Conservation (phyloP, 2,888 invertebrate species). For the Calliphora vomitoria region DNA sequence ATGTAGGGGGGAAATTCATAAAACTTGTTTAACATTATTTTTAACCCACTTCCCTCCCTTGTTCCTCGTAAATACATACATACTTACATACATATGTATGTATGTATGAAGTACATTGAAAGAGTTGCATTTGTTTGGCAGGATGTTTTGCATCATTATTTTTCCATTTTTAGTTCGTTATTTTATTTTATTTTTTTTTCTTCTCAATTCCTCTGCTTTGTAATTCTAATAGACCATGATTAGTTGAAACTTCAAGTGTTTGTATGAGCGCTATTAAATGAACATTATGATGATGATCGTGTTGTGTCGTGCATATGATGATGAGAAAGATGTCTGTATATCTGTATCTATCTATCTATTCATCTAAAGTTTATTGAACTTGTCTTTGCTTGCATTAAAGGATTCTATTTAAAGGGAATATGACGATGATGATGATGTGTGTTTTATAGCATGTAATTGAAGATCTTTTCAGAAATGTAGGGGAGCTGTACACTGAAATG, state of each 20-base stretch:
- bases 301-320: conserved; percentile 10
- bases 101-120: background rate
- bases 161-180: background rate
- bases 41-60: background rate
- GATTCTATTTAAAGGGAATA: conserved; percentile 58
- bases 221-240: conserved; percentile 59
- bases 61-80: background rate
- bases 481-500: background rate
- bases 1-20: conserved; percentile 8
- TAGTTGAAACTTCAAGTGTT: conserved; percentile 58
- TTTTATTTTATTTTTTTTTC: background rate
- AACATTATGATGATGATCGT: conserved; percentile 38
- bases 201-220: background rate
- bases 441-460: conserved; percentile 39
- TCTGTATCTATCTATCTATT: conserved; percentile 8
- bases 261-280: conserved; percentile 32
- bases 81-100: too few species aligned
- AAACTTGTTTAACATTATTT: conserved; percentile 56
- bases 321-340: conserved; percentile 24
- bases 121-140: conserved; percentile 51
- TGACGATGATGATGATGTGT: conserved; percentile 7
- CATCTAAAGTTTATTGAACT: conserved; percentile 58
- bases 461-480: conserved; percentile 39
- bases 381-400: conserved; percentile 27
- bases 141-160: conserved; percentile 57